Base-by-base conservation (phyloP, 2,888 invertebrate species). In the Leptura quadrifasciata region DNA sequence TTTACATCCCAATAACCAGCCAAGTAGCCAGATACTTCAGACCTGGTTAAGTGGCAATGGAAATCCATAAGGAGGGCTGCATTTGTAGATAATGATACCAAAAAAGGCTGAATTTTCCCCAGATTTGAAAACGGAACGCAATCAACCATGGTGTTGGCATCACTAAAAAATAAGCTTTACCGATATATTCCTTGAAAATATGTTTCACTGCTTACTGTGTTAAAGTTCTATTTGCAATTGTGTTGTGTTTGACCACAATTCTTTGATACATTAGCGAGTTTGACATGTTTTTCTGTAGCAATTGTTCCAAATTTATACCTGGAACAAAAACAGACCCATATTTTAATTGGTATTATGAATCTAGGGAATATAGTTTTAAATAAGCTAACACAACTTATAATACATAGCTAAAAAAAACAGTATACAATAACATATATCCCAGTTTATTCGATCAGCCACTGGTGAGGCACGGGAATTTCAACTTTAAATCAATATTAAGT, bases 1-100 rank as follows among this genome's bases (percentile, higher is more conserved):
- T 96, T 96, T 71, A 96, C 94, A 89, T 98, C 98, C 98, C 98
- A 98, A 75, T 95, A 94, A 3, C 98, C 98, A 68, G 96, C 98
- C 68, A 98, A 90, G 88, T 98, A 98, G n/a, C 98, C 98, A 86
- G 96, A 96, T 15, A 98, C 96, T 91, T 98, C 98, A 83, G 95
- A 95, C 86, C 94, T 95, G n/a, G 96, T 96, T 83, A 98, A 91
- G 89, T 98, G 98, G 86, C 97, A 96, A 88, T 98, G 98, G 84
- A 98, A 95, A 89, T 98, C 98, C 86, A 97, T 94, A 76, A 98
- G 91, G 20, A 98, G 91, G 75, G 95, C 93, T 1, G 97, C 95
- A 85, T 97, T 97, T 21, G 97, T 95, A 74, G 95, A 94, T 77
- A 98, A 92, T 20, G 96, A 95, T 6, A 98, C 93, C 72, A 96